Evolutionary conservation across 2,113 vertebrate genomes (phyloP).

Genomic region (Xyliphius kryptos): DNA sequence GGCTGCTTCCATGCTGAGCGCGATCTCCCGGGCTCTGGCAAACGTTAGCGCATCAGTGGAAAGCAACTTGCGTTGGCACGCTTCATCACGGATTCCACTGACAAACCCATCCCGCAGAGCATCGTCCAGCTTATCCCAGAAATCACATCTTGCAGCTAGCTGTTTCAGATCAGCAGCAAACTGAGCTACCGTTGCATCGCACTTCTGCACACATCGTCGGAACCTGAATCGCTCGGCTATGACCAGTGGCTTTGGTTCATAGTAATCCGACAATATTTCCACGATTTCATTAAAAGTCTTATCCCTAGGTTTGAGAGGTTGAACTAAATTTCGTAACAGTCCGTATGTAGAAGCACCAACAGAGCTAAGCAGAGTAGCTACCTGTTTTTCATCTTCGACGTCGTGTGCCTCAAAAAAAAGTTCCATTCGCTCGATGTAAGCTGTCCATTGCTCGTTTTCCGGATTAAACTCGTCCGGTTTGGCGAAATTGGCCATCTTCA

Average conservation of each 20-base stretch:
- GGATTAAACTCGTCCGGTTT: constrained; percentile 16
- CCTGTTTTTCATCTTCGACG: constrained; percentile 2
- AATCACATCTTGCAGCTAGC: background rate
- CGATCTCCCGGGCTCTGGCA: too few relatives aligned
- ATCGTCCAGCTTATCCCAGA: background rate
- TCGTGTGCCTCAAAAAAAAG: constrained; percentile 2
- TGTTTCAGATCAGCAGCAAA: too few relatives aligned
- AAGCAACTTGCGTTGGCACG: too few relatives aligned
- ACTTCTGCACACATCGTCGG: constrained; percentile 1
- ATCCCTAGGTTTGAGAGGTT: background rate
- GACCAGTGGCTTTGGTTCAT: background rate
- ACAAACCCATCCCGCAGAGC: too few relatives aligned
- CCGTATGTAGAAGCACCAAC: constrained; percentile 8
- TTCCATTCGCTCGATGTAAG: constrained; percentile 5
- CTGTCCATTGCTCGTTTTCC: constrained; percentile 1
- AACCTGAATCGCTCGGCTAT: background rate
- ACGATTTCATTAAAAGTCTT: constrained; percentile 3
- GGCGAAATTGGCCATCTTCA: constrained; percentile 11
- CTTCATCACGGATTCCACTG: too few relatives aligned
- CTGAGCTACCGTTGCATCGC: too few relatives aligned
- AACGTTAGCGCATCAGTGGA: too few relatives aligned
- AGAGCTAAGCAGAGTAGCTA: background rate
- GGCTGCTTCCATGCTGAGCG: too few relatives aligned
- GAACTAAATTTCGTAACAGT: background rate
- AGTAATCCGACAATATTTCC: background rate